Evolutionary conservation across 2,888 invertebrate species (phyloP).

Genomic region (Dinocampus coccinellae): DNA sequence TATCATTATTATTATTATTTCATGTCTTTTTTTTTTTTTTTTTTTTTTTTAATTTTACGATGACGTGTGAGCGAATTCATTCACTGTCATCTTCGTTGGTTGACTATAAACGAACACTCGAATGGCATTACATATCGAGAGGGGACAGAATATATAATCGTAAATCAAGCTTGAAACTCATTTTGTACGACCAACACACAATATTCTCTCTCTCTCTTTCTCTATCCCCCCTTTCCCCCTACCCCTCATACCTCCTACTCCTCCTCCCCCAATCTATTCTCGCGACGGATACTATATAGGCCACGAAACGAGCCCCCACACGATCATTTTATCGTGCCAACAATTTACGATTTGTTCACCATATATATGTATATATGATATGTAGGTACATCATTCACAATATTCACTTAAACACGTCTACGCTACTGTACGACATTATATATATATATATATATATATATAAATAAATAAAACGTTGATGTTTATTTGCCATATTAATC

Average conservation of each 20-base stretch:
- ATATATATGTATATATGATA: constrained; percentile 28
- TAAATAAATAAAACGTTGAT: too few relatives aligned
- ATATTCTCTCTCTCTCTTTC: constrained; percentile 58
- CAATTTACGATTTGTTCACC: constrained; percentile 59
- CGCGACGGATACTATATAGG: constrained; percentile 34
- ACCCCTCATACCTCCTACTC: too few relatives aligned
- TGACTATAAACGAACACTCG: background rate
- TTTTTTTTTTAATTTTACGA: background rate
- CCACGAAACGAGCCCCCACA: constrained; percentile 46
- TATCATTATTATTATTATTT: too few relatives aligned
- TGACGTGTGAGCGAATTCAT: background rate
- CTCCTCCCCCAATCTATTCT: too few relatives aligned
- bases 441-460: background rate
- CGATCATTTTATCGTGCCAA: constrained; percentile 55
- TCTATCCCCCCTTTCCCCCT: too few relatives aligned
- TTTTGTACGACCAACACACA: constrained; percentile 58
- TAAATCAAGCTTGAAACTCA: constrained; percentile 55
- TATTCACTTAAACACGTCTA: constrained; percentile 50
- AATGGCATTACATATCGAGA: background rate
- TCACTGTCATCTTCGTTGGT: background rate
- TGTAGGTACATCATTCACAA: constrained; percentile 34
- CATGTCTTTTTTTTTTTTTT: too few relatives aligned
- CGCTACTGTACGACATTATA: background rate
- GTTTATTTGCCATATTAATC: constrained; percentile 12
- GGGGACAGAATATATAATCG: constrained; percentile 40